Conservation (phyloP, 1,140 invertebrate species). For the Hormaphis cornu region DNA sequence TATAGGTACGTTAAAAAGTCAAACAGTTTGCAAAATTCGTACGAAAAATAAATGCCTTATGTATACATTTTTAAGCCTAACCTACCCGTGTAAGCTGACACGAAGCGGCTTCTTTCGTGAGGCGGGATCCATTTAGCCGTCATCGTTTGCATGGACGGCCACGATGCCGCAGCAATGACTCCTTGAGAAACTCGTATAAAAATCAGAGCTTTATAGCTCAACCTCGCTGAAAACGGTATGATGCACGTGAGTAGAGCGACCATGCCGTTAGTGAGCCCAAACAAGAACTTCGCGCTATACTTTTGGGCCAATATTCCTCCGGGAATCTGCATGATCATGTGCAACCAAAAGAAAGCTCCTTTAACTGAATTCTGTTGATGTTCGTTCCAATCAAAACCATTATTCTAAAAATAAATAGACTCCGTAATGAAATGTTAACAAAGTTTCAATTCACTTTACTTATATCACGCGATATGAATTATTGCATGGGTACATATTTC, state of each 20-base stretch:
- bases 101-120: constrained; percentile 64
- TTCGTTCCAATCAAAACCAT: constrained; percentile 56
- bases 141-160: constrained; percentile 73
- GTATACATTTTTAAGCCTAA: too few relatives aligned
- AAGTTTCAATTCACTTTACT: too few relatives aligned
- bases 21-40: too few relatives aligned
- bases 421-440: not conserved
- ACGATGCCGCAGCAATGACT: constrained; percentile 59
- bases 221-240: constrained; percentile 55
- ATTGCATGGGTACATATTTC: too few relatives aligned
- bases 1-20: too few relatives aligned
- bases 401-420: constrained; percentile 34
- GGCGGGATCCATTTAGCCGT: constrained; percentile 77
- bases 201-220: constrained; percentile 54
- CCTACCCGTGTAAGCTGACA: constrained; percentile 56
- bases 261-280: constrained; percentile 57
- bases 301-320: constrained; percentile 60
- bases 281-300: constrained; percentile 61
- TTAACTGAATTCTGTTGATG: constrained; percentile 56
- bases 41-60: too few relatives aligned
- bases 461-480: too few relatives aligned
- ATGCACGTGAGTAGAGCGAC: constrained; percentile 60
- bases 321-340: constrained; percentile 62
- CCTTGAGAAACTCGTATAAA: constrained; percentile 60
- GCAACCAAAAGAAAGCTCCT: constrained; percentile 65